Evolutionary conservation across 2,797 vertebrate species (phyloP), one percentile per base, ranked within the genome.

Genomic region (Bovichtus variegatus): DNA sequence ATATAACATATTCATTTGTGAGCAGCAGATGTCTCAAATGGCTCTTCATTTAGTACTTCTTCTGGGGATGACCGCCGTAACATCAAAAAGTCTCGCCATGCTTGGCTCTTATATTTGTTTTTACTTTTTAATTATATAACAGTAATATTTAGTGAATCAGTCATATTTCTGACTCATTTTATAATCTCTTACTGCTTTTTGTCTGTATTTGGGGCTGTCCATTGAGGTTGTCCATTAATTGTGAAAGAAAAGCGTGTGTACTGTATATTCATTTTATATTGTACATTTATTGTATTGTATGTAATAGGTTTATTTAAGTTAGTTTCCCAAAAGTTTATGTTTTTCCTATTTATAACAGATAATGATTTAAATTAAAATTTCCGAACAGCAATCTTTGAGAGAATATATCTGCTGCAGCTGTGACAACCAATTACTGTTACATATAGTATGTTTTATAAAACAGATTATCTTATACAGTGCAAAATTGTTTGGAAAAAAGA

Each of bases 371-470:
- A 44, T 44, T 6, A 43, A 43, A 61, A 40, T 58, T 27, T 2
- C 40, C 12, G 21, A 63, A 57, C n/a, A 19, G 16, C 18, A 40
- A 5, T 50, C 29, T 34, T 46, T 41, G 9, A 36, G 34, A 50
- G 3, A 44, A 71, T 67, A 2, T 12, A 43, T 59, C 7, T 66
- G 13, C 55, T 38, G 38, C 43, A 64, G 46, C 18, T 49, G 51
- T 49, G 40, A 68, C 31, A 65, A 27, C 25, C 21, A 67, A 68
- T 68, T 43, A 57, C 18, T 27, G 18, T 44, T 50, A 25, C 41
- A 47, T 43, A 31, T 51, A 68, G 23, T 43, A 57, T 50, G 25
- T 63, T 53, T 40, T 40, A 43, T 23, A 27, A 41, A n/a, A 12
- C 64, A 3, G 0, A 63, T 43, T 1, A 40, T 63, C 59, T 66